Conservation (phyloP, 1,140 invertebrate genomes). For the Zophobas atratus region DNA sequence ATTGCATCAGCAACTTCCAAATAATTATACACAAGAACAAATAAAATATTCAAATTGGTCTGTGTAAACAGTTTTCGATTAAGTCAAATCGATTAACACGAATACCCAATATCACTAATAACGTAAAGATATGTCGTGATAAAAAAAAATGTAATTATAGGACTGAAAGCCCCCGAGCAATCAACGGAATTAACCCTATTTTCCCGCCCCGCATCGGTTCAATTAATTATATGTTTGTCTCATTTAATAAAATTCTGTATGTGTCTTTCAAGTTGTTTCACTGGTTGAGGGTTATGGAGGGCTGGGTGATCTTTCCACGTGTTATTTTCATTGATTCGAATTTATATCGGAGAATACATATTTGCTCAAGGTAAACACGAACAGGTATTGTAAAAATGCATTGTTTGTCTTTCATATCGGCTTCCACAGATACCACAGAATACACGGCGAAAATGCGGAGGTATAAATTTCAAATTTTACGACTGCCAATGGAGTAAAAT, state of each 20-base stretch:
- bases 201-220: slow-evolving; percentile 5
- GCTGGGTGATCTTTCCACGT: slow-evolving; percentile 19
- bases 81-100: neutral
- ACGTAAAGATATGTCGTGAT: neutral
- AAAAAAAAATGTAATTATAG: slow-evolving; percentile 27
- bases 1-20: neutral
- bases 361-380: slow-evolving; percentile 26
- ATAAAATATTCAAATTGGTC: neutral
- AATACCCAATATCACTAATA: slow-evolving; percentile 24
- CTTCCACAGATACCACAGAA: slow-evolving; percentile 20
- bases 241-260: slow-evolving; percentile 21
- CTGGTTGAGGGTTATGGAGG: neutral
- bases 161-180: neutral
- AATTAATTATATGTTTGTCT: slow-evolving; percentile 28
- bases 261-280: neutral
- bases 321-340: slow-evolving; percentile 33
- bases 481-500: too few relatives aligned
- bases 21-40: neutral
- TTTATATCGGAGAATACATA: slow-evolving; percentile 42
- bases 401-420: slow-evolving; percentile 33
- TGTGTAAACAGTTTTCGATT: slow-evolving; percentile 1
- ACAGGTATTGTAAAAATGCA: slow-evolving; percentile 43
- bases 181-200: slow-evolving; percentile 33
- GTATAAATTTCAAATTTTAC: neutral
- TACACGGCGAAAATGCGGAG: slow-evolving; percentile 8